Base-by-base conservation (phyloP, 2,113 vertebrate genomes). In the Caranx melampygus region DNA sequence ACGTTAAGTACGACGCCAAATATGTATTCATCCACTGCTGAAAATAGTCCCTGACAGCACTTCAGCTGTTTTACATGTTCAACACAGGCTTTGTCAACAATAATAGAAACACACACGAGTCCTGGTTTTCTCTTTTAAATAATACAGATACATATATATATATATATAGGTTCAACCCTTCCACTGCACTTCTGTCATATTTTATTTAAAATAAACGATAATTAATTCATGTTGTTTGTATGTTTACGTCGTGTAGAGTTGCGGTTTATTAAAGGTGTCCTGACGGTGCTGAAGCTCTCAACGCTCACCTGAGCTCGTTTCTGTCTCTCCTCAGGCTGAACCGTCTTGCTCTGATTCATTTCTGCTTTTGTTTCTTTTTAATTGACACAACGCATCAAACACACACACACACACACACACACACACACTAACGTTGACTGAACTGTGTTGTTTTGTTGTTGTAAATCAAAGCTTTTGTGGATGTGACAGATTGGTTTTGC, bases 381-480 rank as follows among this genome's bases (percentile, higher is more conserved):
- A 79, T 79, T 84, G 83, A 77, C 67, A 79, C 58, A 67, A 75
- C 0, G 15, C 62, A 49, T 42, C 11, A 66, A 34, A 33, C 44
- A 35, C 5, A 26, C 57, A 70, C 54, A 58, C 37, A 67, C 12
- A 76, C 54, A 59, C 21, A 71, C 62, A 62, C 40, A 44, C 9
- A 63, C 49, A 64, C 37, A 54, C 74, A 26, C 72, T 13, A 0
- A 47, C 26, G 16, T 3, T 5, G 40, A 14, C 9, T 13, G 35
- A 69, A 61, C 58, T 57, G 35, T 63, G 64, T 47, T 18, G 70
- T 51, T 78, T 73, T 78, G 72, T 72, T 81, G 72, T 37, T 51
- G 45, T 44, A 68, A 87, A 87, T 87, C 75, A 81, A 83, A 87
- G 82, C 69, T 82, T 78, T 65, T 67, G n/a, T 49, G 57, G 64